Base-by-base conservation (phyloP, 2,888 invertebrate genomes). In the Euplagia quadripunctaria region DNA sequence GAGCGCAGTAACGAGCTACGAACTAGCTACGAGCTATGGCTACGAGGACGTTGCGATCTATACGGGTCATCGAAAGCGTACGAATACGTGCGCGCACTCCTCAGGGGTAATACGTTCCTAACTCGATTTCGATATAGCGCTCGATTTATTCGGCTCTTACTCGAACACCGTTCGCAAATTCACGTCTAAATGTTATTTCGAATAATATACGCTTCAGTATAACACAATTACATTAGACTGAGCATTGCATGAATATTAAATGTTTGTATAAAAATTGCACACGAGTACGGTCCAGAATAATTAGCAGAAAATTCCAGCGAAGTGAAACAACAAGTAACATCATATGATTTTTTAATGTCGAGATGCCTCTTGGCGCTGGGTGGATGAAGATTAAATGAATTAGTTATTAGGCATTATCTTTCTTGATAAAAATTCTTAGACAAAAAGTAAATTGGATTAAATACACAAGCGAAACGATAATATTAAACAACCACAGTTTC, bases 121-220 rank as follows among this genome's bases (percentile, higher is more conserved):
- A 90, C 86, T 87, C 85, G 82, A 90, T 89, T 90, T 88, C 87
- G 88, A 89, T 89, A 87, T 85, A 82, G 85, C 85, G 85, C 82
- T 85, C 87, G 86, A 89, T 89, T 88, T 89, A 89, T 87, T 84
- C 86, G 83, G 85, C 88, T 86, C 85, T 85, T 82, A 76, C 71
- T 72, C 85, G 82, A 82, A 81, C 79, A 81, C 78, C 82, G 75
- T 83, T 67, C 71, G 83, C 82, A 89, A 86, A 86, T 85, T 87
- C 77, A 75, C 76, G 73, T 76, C 72, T 79, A 76, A 85, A 85
- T 79, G 83, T 84, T 85, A 87, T 86, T 86, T 79, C 77, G 74
- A 82, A 78, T 79, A 75, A 68, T 66, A 64, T 74, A 68, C 64
- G 64, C 31, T 52, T 55, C 17, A 14, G 43, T 68, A 43, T 55